Base-by-base conservation (phyloP, 1,140 invertebrate species). In the Panagrolaimus sp. region DNA sequence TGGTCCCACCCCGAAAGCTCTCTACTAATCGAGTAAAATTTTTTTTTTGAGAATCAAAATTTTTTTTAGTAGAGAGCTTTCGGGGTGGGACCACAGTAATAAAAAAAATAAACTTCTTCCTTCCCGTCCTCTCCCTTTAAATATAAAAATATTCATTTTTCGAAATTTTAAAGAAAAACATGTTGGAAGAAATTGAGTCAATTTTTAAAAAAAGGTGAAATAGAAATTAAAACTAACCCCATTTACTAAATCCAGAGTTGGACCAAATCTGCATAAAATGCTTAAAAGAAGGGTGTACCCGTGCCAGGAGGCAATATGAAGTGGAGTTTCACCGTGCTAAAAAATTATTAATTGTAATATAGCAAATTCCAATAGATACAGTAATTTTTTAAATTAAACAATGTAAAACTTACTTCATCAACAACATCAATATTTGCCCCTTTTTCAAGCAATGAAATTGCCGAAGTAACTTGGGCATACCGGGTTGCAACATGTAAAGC, bases 401-500 rank as follows among this genome's bases (percentile, higher is more conserved):
- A 46, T 38, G 6, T 52, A 46, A 32, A 7, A 2, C 74, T 84
- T 76, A 87, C 87, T 78, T 87, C 85, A 78, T 88, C 87, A 69
- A 84, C 81, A 9, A 85, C 74, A 73, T 88, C 84, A 21, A 87
- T 75, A 78, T 87, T 83, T 26, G 84, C 83, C 7, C 84, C 84
- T 62, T 76, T 69, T 44, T 83, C 74, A 58, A 85, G 84, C 65
- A 88, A 77, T 68, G 83, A 83, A 43, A 86, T 78, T 24, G 86
- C 83, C 0, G 86, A 80, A 6, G 83, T 76, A 4, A 78, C 79
- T 73, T 88, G 87, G 10, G 87, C 86, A 78, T 88, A 88, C 17
- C 87, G 80, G 1, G 86, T 85, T 15, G 88, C 87, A 28, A 88
- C 83, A 78, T 88, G 88, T 9, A 88, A 74, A 4, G 87, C 85